Evolutionary conservation across 2,888 invertebrate species (phyloP).

Genomic region (Eretmocerus hayati): DNA sequence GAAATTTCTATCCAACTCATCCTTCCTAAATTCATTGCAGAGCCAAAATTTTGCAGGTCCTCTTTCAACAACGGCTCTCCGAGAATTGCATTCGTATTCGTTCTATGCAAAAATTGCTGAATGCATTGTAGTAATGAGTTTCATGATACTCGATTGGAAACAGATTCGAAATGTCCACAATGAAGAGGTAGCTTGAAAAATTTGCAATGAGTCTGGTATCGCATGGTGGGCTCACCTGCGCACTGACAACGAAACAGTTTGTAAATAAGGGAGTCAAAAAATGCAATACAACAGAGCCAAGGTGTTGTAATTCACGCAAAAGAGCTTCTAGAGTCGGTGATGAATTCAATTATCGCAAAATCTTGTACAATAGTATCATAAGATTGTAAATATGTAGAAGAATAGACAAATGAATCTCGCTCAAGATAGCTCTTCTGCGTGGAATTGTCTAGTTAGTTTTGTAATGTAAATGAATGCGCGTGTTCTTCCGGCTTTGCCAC

Average conservation of each 20-base stretch:
- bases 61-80: no score
- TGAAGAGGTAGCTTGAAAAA: no score
- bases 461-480: conserved; percentile 28
- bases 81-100: no score
- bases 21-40: conserved; percentile 3
- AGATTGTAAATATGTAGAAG: conserved; percentile 43
- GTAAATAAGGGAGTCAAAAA: conserved; percentile 15
- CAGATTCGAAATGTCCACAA: no score
- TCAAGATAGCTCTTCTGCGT: conserved; percentile 36
- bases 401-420: conserved; percentile 32
- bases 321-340: background rate
- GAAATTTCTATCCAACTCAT: background rate
- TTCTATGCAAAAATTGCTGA: no score
- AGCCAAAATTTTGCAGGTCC: no score
- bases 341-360: conserved; percentile 27
- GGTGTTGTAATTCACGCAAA: conserved; percentile 19
- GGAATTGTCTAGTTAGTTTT: conserved; percentile 45
- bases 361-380: conserved; percentile 43
- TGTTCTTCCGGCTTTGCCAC: conserved; percentile 5
- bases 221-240: conserved; percentile 18
- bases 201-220: no score
- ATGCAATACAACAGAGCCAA: conserved; percentile 10
- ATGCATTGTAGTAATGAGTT: no score
- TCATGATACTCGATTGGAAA: no score
- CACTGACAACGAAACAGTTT: conserved; percentile 19